Base-by-base conservation (phyloP, 1,140 invertebrate species). In the Drosophila biarmipes region DNA sequence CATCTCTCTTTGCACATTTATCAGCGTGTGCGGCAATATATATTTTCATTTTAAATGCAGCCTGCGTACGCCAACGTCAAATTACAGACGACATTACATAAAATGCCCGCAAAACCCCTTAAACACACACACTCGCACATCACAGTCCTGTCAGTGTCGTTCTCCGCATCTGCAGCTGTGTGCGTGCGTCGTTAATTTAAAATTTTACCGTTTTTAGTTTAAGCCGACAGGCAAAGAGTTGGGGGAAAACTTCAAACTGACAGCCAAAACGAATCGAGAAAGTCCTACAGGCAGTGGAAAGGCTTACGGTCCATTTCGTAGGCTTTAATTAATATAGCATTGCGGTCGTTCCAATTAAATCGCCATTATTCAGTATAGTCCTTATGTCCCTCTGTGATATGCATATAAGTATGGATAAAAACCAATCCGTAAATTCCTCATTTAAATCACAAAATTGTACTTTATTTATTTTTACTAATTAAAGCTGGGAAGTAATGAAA, bases 11-110 rank as follows among this genome's bases (percentile, higher is more conserved):
- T 49, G 45, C 57, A 63, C 15, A 45, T 49, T 38, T 52, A 53
- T 54, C 38, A 34, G 49, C 17, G 40, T 40, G 58, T 45, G 12
- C 42, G 61, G 21, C 38, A 31, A 61, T 73, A 73, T 58, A 73
- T 56, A 55, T 81, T 67, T 78, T 46, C 82, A 81, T 87, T 87
- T 78, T 53, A 86, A 75, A 87, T 87, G 67, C 78, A 69, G 67
- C 54, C 59, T 69, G 80, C 73, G 80, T 85, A 58, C 61, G 73
- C 62, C 81, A 73, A 78, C 81, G 67, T 78, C 77, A 85, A 86
- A 85, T 86, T 78, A 85, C 81, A 74, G 78, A 74, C 62, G 63
- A 86, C 78, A 81, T 85, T 87, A 87, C 71, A 86, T 81, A 58
- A 87, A 87, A 87, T 71, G 46, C 40, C 68, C 51, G 21, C 72